Evolutionary conservation across 2,113 vertebrate species (phyloP).

Genomic region (Embiotoca jacksoni): DNA sequence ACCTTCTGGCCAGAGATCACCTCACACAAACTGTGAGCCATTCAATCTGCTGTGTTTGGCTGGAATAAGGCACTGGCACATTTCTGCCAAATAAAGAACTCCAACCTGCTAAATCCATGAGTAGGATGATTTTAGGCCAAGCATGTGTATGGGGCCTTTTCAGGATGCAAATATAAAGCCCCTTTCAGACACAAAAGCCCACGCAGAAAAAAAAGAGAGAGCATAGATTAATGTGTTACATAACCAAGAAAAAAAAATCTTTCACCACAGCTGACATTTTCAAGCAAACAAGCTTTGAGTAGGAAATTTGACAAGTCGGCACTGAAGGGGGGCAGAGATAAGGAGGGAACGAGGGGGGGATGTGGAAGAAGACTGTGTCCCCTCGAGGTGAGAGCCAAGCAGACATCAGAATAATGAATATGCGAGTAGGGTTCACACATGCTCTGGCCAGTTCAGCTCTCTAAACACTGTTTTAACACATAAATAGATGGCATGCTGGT

Average conservation of each 20-base stretch:
- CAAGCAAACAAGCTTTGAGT: slow-evolving; percentile 67
- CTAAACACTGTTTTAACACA: neutral
- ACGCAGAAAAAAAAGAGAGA: slow-evolving; percentile 34
- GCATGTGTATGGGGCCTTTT: slow-evolving; percentile 54
- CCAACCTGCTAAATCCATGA: slow-evolving; percentile 47
- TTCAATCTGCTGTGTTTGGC: slow-evolving; percentile 20
- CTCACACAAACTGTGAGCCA: slow-evolving; percentile 8
- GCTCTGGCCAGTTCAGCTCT: slow-evolving; percentile 13
- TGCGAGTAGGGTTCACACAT: slow-evolving; percentile 47
- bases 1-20: slow-evolving; percentile 34
- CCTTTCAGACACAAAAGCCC: slow-evolving; percentile 66
- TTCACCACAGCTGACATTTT: slow-evolving; percentile 72
- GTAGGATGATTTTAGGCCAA: slow-evolving; percentile 45
- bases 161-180: slow-evolving; percentile 69
- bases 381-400: slow-evolving; percentile 63
- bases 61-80: slow-evolving; percentile 19
- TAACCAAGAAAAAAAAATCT: slow-evolving; percentile 55
- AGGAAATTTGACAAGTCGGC: slow-evolving; percentile 64
- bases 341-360: slow-evolving; percentile 51
- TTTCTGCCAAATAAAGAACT: slow-evolving; percentile 54
- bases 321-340: slow-evolving; percentile 66
- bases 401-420: slow-evolving; percentile 60
- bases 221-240: slow-evolving; percentile 72
- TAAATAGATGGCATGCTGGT: neutral
- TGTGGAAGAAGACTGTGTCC: slow-evolving; percentile 55